Conservation (phyloP, 2,797 vertebrate species). For the Discoglossus pictus region DNA sequence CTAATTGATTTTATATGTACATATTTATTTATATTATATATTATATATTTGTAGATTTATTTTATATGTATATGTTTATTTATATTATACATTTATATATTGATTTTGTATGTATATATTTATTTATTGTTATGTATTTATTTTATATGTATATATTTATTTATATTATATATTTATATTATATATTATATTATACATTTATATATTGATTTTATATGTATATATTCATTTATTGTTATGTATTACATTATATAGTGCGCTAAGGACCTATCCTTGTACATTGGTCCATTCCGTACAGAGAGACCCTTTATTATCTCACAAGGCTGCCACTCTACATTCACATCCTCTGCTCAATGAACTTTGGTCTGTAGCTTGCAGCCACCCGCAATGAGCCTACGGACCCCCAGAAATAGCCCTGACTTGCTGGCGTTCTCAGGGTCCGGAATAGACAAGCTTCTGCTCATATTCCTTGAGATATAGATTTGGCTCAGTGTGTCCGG, state of each 20-base stretch:
- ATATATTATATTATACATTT: too few relatives aligned
- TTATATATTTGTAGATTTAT: too few relatives aligned
- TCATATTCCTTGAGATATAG: constrained; percentile 54
- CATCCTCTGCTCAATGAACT: constrained; percentile 44
- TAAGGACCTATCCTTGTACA: constrained; percentile 8
- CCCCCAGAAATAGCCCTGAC: constrained; percentile 59
- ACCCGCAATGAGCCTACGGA: constrained; percentile 61
- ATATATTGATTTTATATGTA: too few relatives aligned
- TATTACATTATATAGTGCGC: neutral
- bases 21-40: too few relatives aligned
- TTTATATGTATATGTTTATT: too few relatives aligned
- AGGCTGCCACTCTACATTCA: constrained; percentile 14
- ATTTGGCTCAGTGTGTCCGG: constrained; percentile 53
- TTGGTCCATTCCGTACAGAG: constrained; percentile 31
- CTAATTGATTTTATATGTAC: too few relatives aligned
- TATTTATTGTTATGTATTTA: too few relatives aligned
- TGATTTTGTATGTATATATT: too few relatives aligned
- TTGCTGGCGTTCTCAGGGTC: constrained; percentile 54
- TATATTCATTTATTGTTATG: too few relatives aligned
- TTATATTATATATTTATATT: too few relatives aligned
- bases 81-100: too few relatives aligned
- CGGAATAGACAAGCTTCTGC: constrained; percentile 58
- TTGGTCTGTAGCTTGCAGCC: constrained; percentile 57
- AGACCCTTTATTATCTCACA: constrained; percentile 28
- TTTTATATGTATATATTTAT: too few relatives aligned